Evolutionary conservation across 1,140 invertebrate genomes (phyloP).

Genomic region (Calycopis cecrops): DNA sequence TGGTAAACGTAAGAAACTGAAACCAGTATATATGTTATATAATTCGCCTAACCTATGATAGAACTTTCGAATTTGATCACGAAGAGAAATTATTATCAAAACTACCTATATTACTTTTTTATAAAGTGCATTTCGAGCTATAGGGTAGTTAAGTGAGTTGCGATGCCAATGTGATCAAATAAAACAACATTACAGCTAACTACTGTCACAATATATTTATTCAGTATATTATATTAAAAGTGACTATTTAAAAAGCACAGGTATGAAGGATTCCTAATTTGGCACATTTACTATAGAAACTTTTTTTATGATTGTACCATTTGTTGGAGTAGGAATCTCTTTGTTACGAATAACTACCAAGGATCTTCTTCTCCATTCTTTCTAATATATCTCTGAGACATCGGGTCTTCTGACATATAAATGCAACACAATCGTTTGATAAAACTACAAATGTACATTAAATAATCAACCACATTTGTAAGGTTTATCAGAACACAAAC

Average conservation of each 20-base stretch:
- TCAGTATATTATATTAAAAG: conserved; percentile 47
- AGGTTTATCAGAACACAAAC: too few relatives aligned
- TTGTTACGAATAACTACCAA: neutral
- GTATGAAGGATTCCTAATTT: conserved; percentile 55
- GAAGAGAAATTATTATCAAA: conserved; percentile 73
- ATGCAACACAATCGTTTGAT: neutral
- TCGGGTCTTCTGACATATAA: neutral
- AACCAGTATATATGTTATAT: conserved; percentile 56
- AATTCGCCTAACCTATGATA: conserved; percentile 72
- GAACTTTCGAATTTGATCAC: conserved; percentile 71
- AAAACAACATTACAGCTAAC: conserved; percentile 65
- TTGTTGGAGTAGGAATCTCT: neutral
- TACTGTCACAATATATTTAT: conserved; percentile 59
- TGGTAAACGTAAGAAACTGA: conserved; percentile 37
- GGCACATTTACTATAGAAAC: conserved; percentile 43
- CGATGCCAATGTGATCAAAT: conserved; percentile 57
- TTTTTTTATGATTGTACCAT: conserved; percentile 1
- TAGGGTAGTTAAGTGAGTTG: conserved; percentile 54
- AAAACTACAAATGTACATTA: neutral
- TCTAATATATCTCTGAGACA: neutral
- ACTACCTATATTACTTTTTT: conserved; percentile 67
- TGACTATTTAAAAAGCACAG: conserved; percentile 56
- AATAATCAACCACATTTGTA: neutral
- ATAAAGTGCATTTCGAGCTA: conserved; percentile 68
- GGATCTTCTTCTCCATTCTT: neutral